Conservation (phyloP, 2,888 invertebrate genomes). For the Patella pellucida region DNA sequence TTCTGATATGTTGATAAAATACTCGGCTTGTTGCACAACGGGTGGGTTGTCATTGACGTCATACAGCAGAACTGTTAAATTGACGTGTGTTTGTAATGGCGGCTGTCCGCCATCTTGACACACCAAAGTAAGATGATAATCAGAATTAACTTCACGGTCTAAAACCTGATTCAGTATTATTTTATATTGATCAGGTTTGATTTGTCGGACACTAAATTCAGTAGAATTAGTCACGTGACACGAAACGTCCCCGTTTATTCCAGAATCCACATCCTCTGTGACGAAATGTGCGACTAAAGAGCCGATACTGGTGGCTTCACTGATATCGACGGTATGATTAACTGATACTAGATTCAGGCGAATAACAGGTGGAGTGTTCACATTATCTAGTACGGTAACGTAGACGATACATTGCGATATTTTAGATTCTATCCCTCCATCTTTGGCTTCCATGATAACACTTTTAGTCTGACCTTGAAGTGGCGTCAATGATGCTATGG, state of each 20-base stretch:
- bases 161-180: neutral
- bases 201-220: neutral
- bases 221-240: neutral
- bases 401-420: neutral
- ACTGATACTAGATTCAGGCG: neutral
- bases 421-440: neutral
- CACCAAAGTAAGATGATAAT: neutral
- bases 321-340: neutral
- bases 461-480: neutral
- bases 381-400: neutral
- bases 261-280: neutral
- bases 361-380: neutral
- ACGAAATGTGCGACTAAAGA: neutral
- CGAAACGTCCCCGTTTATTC: neutral
- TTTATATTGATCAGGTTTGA: neutral
- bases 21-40: neutral
- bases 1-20: neutral
- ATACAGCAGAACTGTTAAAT: neutral
- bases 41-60: neutral
- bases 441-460: neutral
- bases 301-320: neutral
- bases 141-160: neutral
- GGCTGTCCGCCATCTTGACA: constrained; percentile 7
- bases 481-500: neutral
- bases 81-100: neutral